Evolutionary conservation across 2,888 invertebrate genomes (phyloP).

Genomic region (Piscicola geometra): DNA sequence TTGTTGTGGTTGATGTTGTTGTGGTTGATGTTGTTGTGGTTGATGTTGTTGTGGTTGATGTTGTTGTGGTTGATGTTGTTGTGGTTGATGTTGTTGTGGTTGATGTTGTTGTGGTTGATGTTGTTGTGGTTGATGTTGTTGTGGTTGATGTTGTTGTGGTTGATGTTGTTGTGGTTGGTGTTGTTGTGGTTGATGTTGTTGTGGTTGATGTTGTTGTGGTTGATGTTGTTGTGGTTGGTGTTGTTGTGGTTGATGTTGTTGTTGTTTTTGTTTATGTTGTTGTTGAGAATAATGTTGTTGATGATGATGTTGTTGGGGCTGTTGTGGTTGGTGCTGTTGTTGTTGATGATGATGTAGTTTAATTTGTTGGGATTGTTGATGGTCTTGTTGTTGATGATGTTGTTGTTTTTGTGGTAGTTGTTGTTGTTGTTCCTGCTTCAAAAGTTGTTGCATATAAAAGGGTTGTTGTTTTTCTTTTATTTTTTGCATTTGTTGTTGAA

Average conservation of each 20-base stretch:
- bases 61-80: neutral
- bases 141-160: neutral
- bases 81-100: neutral
- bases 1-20: neutral
- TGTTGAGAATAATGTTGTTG: neutral
- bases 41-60: neutral
- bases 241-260: too few relatives aligned
- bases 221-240: neutral
- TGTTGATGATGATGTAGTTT: neutral
- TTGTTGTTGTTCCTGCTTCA: slow-evolving; percentile 4
- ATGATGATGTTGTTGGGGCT: neutral
- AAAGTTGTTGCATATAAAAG: neutral
- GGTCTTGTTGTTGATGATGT: neutral
- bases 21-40: neutral
- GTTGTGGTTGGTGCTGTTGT: slow-evolving; percentile 3
- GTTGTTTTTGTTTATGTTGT: neutral
- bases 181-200: neutral
- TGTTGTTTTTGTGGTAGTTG: neutral
- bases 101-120: neutral
- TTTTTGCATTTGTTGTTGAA: neutral
- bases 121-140: neutral
- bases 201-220: neutral
- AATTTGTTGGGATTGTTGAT: neutral
- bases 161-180: neutral
- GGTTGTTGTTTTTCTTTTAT: neutral